phyloP scores from a whole-genome alignment of 2,888 invertebrate genomes.

The Nomada ruficornis region DNA sequence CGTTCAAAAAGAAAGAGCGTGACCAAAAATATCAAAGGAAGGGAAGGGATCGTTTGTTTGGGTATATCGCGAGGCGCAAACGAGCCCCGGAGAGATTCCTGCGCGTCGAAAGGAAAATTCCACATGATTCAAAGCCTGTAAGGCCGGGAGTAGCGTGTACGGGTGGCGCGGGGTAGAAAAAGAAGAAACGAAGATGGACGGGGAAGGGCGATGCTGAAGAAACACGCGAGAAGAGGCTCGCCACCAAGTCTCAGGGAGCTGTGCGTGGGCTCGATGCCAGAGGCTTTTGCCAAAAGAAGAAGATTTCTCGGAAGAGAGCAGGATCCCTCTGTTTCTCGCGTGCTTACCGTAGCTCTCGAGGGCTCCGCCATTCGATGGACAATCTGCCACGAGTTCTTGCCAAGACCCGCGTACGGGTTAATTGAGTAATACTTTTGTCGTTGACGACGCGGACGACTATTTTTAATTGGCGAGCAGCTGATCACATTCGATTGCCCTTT shows the following conservation, averaged over 20 bases:
- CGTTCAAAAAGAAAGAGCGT: too few species aligned
- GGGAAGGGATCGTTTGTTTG: constrained; percentile 22
- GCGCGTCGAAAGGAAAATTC: constrained; percentile 21
- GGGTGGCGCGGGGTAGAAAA: neutral
- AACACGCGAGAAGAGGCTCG: constrained; percentile 38
- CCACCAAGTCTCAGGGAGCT: constrained; percentile 63
- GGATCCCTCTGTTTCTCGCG: constrained; percentile 21
- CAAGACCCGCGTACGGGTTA: constrained; percentile 64
- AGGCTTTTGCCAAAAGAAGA: constrained; percentile 65
- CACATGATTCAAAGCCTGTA: constrained; percentile 2
- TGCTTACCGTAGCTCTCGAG: constrained; percentile 55
- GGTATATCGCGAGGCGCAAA: neutral
- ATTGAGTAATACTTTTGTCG: constrained; percentile 64
- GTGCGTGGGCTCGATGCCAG: constrained; percentile 60
- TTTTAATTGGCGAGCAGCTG: constrained; percentile 53
- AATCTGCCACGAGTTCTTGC: constrained; percentile 52
- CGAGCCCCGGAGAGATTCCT: constrained; percentile 16
- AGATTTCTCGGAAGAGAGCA: constrained; percentile 64
- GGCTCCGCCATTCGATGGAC: constrained; percentile 40
- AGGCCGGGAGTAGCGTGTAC: neutral
- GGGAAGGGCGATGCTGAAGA: constrained; percentile 2
- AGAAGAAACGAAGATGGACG: neutral
- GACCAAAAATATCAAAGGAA: neutral
- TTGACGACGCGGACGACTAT: constrained; percentile 58
- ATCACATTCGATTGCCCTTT: constrained; percentile 25